phyloP scores from a whole-genome alignment of 2,113 vertebrate genomes.

The Channa argus region DNA sequence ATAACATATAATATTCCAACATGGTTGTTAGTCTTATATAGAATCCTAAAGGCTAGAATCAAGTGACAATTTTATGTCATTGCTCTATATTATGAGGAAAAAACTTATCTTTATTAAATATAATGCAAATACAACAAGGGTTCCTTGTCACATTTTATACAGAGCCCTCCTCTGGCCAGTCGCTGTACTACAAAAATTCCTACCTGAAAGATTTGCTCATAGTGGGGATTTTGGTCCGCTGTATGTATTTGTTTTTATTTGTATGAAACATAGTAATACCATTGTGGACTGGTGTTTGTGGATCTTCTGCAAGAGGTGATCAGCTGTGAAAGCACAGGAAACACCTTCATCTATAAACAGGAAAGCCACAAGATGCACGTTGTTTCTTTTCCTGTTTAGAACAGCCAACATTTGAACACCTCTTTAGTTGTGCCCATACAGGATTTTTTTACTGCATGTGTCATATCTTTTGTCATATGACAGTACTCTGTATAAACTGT shows the following conservation, averaged over 20 bases:
- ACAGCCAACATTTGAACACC: background rate
- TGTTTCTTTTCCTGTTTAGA: conserved; percentile 34
- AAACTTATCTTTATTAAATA: too few species aligned
- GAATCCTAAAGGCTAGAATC: too few species aligned
- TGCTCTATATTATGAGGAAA: too few species aligned
- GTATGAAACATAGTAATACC: background rate
- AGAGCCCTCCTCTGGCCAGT: conserved; percentile 29
- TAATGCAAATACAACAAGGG: too few species aligned
- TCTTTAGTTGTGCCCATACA: background rate
- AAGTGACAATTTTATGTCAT: too few species aligned
- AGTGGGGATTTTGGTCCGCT: background rate
- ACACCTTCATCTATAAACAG: conserved; percentile 56
- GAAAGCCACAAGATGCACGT: conserved; percentile 53
- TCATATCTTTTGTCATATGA: background rate
- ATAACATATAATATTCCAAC: too few species aligned
- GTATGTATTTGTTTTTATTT: background rate
- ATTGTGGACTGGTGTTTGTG: too few species aligned
- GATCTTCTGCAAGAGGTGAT: background rate
- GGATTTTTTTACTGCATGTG: background rate
- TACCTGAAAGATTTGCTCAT: background rate
- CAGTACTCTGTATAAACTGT: background rate
- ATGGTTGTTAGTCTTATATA: too few species aligned
- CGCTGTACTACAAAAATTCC: conserved; percentile 2
- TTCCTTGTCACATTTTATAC: background rate
- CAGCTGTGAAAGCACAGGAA: conserved; percentile 44